Evolutionary conservation across 1,140 invertebrate genomes (phyloP), one percentile per base, ranked within the genome.

Genomic region (Formica exsecta): DNA sequence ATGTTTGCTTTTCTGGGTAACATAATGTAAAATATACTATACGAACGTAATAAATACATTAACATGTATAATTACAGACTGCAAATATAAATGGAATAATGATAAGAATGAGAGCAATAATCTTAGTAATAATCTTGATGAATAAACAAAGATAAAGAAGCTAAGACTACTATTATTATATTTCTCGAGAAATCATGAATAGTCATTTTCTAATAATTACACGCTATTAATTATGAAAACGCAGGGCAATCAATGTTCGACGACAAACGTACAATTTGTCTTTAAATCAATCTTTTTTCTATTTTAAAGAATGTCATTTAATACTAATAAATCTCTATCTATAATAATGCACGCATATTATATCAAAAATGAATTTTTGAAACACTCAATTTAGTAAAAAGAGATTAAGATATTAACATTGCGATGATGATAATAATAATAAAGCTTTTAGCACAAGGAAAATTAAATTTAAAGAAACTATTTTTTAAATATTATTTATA

Each of bases 111-210:
- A 80, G 4, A 16, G 65, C 41, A 44, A 13, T 41, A 44, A 66
- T 36, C 36, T 65, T 41, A 38, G n/a, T 22, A 80, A 36, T 80
- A 80, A 68, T 70, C 36, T 57, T 80, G 48, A 80, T 25, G 57
- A 36, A 70, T 59, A 22, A 70, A 70, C 7, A 65, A 57, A 80
- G 44, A 36, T 38, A 66, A 57, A 70, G 36, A 22, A 70, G 36
- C 22, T 29, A 29, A 70, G 32, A 59, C 22, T 68, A 32, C 44
- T 41, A 29, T 51, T 51, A 19, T 19, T 51, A 51, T 51, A 51
- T 80, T 70, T 38, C 51, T n/a, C 9, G 36, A 68, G n/a, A 29
- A 22, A 57, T 59, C 9, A 36, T 59, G 77, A 80, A 70, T 80
- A 80, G 22, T 80, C 36, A 70, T 59, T 57, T 36, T 13, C 36